phyloP scores from a whole-genome alignment of 2,888 invertebrate genomes.

The Pheosia tremula region DNA sequence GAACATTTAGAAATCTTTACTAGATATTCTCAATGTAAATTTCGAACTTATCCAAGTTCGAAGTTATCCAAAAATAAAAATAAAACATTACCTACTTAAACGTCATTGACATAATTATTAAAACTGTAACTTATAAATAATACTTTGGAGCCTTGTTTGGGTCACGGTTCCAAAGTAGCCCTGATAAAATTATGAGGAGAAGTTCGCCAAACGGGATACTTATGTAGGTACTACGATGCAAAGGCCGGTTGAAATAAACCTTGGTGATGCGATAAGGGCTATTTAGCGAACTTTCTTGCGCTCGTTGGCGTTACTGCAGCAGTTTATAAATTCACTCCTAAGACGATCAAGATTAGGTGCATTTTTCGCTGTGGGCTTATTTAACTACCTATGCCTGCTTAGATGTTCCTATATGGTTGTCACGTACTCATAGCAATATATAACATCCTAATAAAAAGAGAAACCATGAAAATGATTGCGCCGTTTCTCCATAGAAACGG shows the following conservation, averaged over 20 bases:
- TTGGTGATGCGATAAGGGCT: conserved; percentile 37
- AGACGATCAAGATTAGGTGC: neutral
- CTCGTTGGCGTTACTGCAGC: neutral
- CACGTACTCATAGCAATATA: too few species aligned
- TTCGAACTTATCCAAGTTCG: too few species aligned
- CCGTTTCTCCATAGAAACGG: too few species aligned
- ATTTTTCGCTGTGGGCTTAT: too few species aligned
- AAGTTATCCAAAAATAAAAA: too few species aligned
- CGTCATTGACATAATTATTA: conserved; percentile 14
- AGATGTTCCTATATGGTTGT: too few species aligned
- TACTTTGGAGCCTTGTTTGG: conserved; percentile 28
- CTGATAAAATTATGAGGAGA: conserved; percentile 44
- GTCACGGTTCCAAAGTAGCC: conserved; percentile 40
- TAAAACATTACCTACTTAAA: too few species aligned
- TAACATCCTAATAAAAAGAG: too few species aligned
- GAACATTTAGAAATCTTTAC: too few species aligned
- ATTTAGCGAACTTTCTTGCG: conserved; percentile 35
- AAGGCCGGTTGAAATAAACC: conserved; percentile 39
- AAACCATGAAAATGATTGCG: too few species aligned
- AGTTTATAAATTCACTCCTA: neutral
- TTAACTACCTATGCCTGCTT: too few species aligned
- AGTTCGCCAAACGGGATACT: conserved; percentile 41
- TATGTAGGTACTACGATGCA: conserved; percentile 20
- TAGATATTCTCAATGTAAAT: too few species aligned
- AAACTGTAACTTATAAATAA: conserved; percentile 30